Conservation (phyloP, 2,888 invertebrate species). For the Ommatoiulus sabulosus region DNA sequence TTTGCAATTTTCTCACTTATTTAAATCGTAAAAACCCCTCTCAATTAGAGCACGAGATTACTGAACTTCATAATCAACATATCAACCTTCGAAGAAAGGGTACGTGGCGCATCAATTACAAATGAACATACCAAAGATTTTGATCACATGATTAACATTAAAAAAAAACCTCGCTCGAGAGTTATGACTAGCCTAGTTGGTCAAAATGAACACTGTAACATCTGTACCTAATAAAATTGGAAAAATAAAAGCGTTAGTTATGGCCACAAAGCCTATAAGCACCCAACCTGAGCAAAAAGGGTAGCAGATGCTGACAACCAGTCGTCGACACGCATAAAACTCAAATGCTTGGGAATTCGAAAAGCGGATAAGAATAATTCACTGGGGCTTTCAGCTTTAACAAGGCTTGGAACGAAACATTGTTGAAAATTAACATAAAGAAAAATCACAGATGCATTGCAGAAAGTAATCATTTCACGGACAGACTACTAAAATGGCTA, state of each 20-base stretch:
- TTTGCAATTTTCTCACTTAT: constrained; percentile 17
- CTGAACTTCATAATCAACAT: neutral
- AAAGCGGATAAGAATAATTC: neutral
- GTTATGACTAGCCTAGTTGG: constrained; percentile 40
- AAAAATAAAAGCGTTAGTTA: constrained; percentile 17
- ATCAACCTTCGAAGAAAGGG: neutral
- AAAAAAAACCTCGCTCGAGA: neutral
- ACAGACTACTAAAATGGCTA: neutral
- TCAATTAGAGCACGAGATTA: neutral
- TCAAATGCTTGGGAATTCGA: neutral
- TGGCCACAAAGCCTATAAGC: neutral
- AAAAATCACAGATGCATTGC: neutral
- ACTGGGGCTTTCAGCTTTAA: constrained; percentile 7
- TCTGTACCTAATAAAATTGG: neutral
- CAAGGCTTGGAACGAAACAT: neutral
- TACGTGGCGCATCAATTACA: neutral
- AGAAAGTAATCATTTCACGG: neutral
- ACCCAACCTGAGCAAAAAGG: constrained; percentile 8
- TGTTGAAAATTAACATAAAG: neutral
- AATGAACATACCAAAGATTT: constrained; percentile 1
- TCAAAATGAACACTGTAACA: neutral
- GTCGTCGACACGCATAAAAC: neutral
- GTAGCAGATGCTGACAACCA: neutral
- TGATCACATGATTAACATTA: constrained; percentile 22
- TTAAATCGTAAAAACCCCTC: constrained; percentile 14